A percentile compares a stretch with the other conserved stretches of the same genome.
phyloP scores from a whole-genome alignment of 2,888 invertebrate species.

The Lamproptera curius region DNA sequence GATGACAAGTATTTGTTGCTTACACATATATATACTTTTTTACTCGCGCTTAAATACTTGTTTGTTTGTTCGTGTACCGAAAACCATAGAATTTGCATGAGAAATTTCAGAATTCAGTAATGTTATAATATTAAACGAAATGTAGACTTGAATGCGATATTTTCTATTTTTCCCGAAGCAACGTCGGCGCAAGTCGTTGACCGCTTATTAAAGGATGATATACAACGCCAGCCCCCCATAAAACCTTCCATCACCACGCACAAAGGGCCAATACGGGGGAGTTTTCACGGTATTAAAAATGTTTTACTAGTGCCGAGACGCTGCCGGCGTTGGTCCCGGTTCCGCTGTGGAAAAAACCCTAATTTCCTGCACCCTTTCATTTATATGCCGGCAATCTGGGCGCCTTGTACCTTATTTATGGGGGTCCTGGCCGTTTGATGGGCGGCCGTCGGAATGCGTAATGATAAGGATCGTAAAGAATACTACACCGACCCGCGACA shows the following conservation, averaged over 20 bases:
- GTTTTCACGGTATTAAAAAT: constrained; percentile 69
- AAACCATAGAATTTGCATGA: too few relatives aligned
- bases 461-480: constrained; percentile 71
- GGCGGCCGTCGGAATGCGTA: constrained; percentile 69
- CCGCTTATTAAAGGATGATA: constrained; percentile 21
- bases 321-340: constrained; percentile 39
- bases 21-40: too few relatives aligned
- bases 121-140: too few relatives aligned
- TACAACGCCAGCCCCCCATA: constrained; percentile 20
- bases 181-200: constrained; percentile 12
- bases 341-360: constrained; percentile 72
- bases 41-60: too few relatives aligned
- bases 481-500: constrained; percentile 38
- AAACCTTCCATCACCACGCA: constrained; percentile 57
- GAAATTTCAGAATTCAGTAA: too few relatives aligned
- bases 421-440: constrained; percentile 69
- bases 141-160: constrained; percentile 1
- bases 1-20: too few relatives aligned
- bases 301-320: constrained; percentile 60
- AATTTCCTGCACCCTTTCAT: constrained; percentile 78
- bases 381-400: constrained; percentile 74
- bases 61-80: too few relatives aligned
- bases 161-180: constrained; percentile 11
- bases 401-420: constrained; percentile 71
- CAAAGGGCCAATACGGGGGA: constrained; percentile 45